Conservation (phyloP, 2,888 invertebrate species). For the Adelognathus sp. region DNA sequence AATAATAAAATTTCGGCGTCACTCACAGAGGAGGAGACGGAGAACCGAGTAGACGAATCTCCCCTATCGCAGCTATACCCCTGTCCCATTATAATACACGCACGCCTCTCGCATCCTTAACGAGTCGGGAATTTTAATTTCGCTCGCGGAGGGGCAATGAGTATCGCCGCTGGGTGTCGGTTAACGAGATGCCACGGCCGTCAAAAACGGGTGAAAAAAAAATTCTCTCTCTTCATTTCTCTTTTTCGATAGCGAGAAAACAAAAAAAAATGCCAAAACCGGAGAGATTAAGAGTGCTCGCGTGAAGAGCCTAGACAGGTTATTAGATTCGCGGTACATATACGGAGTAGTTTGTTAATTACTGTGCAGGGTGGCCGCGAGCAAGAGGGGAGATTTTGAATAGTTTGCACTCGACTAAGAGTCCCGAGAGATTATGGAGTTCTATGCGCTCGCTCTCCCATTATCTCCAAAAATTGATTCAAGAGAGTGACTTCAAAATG, state of each 20-base stretch:
- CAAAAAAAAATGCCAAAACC: not conserved
- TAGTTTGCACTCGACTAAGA: not conserved
- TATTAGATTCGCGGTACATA: conserved; percentile 47
- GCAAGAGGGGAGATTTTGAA: not conserved
- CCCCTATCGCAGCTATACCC: not conserved
- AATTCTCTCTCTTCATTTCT: too few species aligned
- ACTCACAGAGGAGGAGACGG: not conserved
- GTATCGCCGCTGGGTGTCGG: conserved; percentile 44
- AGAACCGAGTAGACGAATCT: not conserved
- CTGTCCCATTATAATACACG: not conserved
- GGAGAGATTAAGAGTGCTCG: conserved; percentile 1
- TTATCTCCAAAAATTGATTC: too few species aligned
- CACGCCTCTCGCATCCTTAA: conserved; percentile 17
- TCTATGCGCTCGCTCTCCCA: too few species aligned
- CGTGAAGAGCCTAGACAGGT: conserved; percentile 8
- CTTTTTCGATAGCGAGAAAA: not conserved
- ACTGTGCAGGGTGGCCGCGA: conserved; percentile 10
- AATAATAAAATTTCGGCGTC: conserved; percentile 15
- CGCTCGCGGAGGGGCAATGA: conserved; percentile 37
- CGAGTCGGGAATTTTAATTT: conserved; percentile 44
- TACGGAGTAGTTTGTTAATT: conserved; percentile 52
- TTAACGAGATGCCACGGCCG: conserved; percentile 37
- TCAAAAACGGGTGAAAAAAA: not conserved
- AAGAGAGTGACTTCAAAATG: too few species aligned
- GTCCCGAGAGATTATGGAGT: too few species aligned